A percentile compares a stretch with the other conserved stretches of the same genome.
Evolutionary conservation across 2,113 vertebrate species (phyloP).

Genomic region (Lepisosteus osseus): DNA sequence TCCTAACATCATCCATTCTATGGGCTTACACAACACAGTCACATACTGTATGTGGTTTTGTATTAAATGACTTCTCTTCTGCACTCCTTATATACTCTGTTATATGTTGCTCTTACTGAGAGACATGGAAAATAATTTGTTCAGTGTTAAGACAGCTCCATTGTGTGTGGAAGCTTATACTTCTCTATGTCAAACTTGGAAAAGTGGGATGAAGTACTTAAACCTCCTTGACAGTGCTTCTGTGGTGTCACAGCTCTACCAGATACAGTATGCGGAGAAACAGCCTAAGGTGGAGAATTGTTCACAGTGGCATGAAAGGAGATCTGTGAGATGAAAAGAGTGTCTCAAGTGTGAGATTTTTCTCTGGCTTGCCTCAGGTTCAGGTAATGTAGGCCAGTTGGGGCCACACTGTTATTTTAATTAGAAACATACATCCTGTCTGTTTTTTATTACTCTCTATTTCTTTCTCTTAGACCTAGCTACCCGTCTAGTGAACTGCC

Average conservation of each 20-base stretch:
- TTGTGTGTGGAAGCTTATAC: neutral
- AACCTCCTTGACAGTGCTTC: no score
- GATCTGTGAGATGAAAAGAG: constrained; percentile 38
- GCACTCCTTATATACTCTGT: no score
- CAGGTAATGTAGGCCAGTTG: constrained; percentile 33
- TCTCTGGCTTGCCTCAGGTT: constrained; percentile 26
- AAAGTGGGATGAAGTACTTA: no score
- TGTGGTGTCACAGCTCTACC: neutral
- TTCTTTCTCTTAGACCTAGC: constrained; percentile 20
- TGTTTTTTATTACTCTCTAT: constrained; percentile 19
- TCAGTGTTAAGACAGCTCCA: no score
- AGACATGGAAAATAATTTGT: no score
- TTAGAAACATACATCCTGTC: constrained; percentile 40
- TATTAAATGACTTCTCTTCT: no score
- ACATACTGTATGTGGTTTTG: no score
- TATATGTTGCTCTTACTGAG: no score
- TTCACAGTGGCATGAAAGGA: constrained; percentile 25
- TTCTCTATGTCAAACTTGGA: no score
- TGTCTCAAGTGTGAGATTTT: constrained; percentile 24
- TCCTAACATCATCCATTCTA: no score
- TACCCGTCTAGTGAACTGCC: constrained; percentile 25
- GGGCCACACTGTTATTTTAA: constrained; percentile 28
- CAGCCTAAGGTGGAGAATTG: constrained; percentile 16
- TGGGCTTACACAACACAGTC: no score
- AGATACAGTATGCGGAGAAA: neutral